phyloP scores from a whole-genome alignment of 1,140 invertebrate species.

The Contarinia nasturtii region DNA sequence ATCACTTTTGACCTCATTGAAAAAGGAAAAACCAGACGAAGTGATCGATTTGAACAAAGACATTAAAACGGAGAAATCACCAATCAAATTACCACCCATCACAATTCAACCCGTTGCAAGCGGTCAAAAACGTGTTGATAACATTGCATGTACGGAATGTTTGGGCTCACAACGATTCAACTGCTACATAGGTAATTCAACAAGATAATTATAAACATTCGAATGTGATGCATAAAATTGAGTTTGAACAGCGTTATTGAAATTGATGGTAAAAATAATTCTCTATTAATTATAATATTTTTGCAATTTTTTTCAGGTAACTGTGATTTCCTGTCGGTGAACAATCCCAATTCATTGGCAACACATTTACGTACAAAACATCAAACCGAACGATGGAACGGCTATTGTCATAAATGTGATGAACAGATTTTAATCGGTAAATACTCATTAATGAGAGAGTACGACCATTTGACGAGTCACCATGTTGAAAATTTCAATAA shows the following conservation, averaged over 20 bases:
- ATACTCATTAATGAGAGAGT: constrained; percentile 3
- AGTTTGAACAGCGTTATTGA: no score
- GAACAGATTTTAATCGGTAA: neutral
- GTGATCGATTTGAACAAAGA: neutral
- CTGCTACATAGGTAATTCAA: neutral
- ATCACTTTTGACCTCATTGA: neutral
- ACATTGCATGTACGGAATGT: no score
- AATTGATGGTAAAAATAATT: no score
- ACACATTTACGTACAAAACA: constrained; percentile 12
- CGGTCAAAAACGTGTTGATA: no score
- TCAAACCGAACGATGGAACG: constrained; percentile 9
- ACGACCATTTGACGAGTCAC: constrained; percentile 5
- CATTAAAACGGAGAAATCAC: neutral
- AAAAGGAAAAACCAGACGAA: neutral
- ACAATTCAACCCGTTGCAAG: no score
- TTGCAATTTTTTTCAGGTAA: no score
- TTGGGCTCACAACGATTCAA: no score
- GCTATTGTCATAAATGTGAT: constrained; percentile 9
- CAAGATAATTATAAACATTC: no score
- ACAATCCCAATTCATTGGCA: no score
- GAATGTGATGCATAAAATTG: no score
- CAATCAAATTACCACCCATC: neutral
- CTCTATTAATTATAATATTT: no score
- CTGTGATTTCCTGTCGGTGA: no score
- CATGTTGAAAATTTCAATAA: constrained; percentile 3